These are phyloP conservation scores for Mormyrops attenuatus DNA, from an alignment of 2,797 vertebrate species.

Conservation along the genomic window DNA sequence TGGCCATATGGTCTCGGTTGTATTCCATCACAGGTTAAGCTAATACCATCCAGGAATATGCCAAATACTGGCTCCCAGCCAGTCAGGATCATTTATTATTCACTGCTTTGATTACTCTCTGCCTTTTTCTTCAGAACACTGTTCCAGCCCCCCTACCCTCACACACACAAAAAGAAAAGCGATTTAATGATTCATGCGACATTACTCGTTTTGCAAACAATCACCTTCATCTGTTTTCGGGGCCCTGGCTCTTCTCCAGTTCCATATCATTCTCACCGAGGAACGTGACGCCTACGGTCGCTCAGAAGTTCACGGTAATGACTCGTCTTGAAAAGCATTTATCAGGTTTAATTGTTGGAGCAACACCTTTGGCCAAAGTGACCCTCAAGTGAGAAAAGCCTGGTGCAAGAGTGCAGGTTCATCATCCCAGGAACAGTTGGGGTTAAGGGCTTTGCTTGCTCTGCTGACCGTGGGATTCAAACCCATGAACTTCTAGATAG, in stretches of 20 bases:
- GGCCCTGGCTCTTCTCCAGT: background rate
- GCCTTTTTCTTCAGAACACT: background rate
- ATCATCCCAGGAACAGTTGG: background rate
- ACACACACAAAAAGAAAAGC: background rate
- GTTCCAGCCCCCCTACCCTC: background rate
- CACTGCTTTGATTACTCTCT: constrained; percentile 1
- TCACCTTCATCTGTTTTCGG: background rate
- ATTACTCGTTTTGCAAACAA: background rate
- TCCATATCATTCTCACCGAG: background rate
- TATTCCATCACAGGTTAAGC: constrained; percentile 76
- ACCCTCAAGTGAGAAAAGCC: background rate
- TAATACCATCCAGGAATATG: constrained; percentile 66
- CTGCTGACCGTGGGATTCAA: background rate
- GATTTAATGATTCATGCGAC: background rate
- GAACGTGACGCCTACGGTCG: background rate
- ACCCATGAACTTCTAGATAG: background rate
- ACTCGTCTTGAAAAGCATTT: background rate
- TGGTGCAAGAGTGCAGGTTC: background rate
- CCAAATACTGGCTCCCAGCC: constrained; percentile 56
- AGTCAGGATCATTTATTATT: constrained; percentile 17
- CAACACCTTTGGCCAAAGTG: background rate
- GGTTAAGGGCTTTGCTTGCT: background rate
- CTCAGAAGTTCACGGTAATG: background rate
- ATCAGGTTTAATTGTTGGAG: background rate
- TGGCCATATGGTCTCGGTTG: constrained; percentile 64